Evolutionary conservation across 1,140 invertebrate genomes (phyloP).

Genomic region (Mamestra configurata): DNA sequence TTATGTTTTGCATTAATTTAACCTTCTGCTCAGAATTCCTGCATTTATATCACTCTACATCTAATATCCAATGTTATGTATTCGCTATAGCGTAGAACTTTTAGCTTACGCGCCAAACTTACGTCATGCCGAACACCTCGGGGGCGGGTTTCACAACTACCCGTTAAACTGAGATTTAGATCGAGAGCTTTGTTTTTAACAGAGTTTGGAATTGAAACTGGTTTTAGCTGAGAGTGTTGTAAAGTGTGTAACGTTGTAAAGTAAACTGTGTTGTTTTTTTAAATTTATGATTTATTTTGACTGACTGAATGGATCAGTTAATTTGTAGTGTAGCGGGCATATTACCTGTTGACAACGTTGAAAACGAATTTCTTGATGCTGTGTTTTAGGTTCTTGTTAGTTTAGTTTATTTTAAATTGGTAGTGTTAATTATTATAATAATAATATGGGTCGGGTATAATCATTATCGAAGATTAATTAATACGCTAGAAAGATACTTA

Average conservation of each 20-base stretch:
- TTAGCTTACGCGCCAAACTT: constrained; percentile 21
- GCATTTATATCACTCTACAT: not conserved
- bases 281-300: no score
- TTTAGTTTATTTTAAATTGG: no score
- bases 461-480: no score
- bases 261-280: not conserved
- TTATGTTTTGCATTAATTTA: not conserved
- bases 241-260: not conserved
- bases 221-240: not conserved
- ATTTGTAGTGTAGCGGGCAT: no score
- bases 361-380: no score
- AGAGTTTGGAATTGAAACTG: not conserved
- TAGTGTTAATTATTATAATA: no score
- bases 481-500: no score
- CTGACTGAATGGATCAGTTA: no score
- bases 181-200: not conserved
- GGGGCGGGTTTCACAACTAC: not conserved
- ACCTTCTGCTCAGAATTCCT: not conserved
- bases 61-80: not conserved
- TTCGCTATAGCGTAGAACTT: constrained; percentile 24
- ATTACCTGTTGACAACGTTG: no score
- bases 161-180: not conserved
- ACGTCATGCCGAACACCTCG: not conserved
- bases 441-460: no score
- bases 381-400: no score